A percentile compares a stretch with the other conserved stretches of the same genome.
phyloP scores from a whole-genome alignment of 1,140 invertebrate species.

The Globodera rostochiensis region DNA sequence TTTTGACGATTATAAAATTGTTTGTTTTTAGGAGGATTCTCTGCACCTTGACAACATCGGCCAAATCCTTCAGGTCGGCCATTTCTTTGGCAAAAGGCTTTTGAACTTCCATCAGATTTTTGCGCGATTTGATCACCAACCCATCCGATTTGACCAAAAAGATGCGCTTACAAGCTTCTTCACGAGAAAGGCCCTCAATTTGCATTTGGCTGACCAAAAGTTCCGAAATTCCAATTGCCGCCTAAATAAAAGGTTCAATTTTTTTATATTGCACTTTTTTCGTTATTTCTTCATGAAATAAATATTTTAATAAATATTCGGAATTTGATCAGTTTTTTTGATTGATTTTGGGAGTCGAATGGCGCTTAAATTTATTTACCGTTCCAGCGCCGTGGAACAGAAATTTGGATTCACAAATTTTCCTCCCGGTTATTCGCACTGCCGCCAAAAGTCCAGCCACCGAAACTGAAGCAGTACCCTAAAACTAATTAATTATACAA shows the following conservation, averaged over 20 bases:
- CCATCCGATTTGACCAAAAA: conserved; percentile 72
- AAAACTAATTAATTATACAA: conserved; percentile 4
- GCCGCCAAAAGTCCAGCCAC: conserved; percentile 85
- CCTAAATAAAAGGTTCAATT: conserved; percentile 19
- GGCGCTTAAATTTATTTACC: conserved; percentile 10
- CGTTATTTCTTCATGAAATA: too few relatives aligned
- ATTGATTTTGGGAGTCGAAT: too few relatives aligned
- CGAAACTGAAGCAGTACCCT: conserved; percentile 85
- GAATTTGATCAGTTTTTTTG: too few relatives aligned
- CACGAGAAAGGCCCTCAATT: conserved; percentile 66
- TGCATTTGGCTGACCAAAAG: conserved; percentile 82
- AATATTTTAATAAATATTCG: too few relatives aligned
- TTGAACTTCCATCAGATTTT: conserved; percentile 70
- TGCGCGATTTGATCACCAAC: conserved; percentile 61
- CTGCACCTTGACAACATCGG: conserved; percentile 75
- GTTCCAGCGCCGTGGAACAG: conserved; percentile 88
- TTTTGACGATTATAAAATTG: neutral
- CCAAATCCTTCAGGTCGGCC: conserved; percentile 76
- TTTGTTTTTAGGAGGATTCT: neutral
- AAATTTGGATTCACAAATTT: conserved; percentile 80
- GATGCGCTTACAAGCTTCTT: conserved; percentile 80
- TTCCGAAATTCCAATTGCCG: conserved; percentile 66
- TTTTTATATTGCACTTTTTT: neutral
- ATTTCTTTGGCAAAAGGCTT: conserved; percentile 84
- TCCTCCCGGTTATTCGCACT: conserved; percentile 77